Evolutionary conservation across 2,888 invertebrate genomes (phyloP).

Genomic region (Hydriomena furcata): DNA sequence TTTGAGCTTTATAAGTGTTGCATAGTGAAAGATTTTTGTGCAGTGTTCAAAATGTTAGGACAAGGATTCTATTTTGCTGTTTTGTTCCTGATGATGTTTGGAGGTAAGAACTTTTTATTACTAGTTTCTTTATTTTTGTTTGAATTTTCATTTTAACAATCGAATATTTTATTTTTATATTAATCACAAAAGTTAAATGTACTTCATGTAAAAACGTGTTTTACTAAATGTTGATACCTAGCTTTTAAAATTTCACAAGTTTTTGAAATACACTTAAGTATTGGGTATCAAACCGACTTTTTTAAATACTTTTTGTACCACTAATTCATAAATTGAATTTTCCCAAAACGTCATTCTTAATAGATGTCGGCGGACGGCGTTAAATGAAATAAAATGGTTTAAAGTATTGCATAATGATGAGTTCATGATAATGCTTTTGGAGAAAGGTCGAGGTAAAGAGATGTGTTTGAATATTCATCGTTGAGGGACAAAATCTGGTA

Average conservation of each 20-base stretch:
- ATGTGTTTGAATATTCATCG: slow-evolving; percentile 35
- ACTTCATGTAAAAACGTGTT: too few species aligned
- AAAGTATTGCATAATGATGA: slow-evolving; percentile 34
- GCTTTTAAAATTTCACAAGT: not conserved
- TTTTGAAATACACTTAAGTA: too few species aligned
- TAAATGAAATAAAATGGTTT: slow-evolving; percentile 23
- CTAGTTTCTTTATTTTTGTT: not conserved
- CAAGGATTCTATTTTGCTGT: slow-evolving; percentile 51
- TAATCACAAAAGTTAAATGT: too few species aligned
- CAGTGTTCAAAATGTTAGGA: slow-evolving; percentile 55
- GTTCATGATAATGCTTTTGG: slow-evolving; percentile 12
- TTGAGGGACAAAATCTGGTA: slow-evolving; percentile 22
- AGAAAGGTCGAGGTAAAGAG: slow-evolving; percentile 13
- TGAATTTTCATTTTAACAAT: not conserved
- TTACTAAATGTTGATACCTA: too few species aligned
- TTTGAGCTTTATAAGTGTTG: slow-evolving; percentile 25
- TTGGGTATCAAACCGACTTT: too few species aligned
- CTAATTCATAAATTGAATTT: slow-evolving; percentile 28
- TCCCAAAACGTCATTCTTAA: slow-evolving; percentile 30
- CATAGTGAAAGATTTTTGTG: slow-evolving; percentile 43
- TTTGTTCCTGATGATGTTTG: slow-evolving; percentile 59
- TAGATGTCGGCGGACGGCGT: slow-evolving; percentile 29
- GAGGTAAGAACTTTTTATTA: slow-evolving; percentile 57
- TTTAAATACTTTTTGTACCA: slow-evolving; percentile 5
- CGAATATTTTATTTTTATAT: too few species aligned